phyloP scores from a whole-genome alignment of 2,797 vertebrate genomes.

The Urophycis tenuis region DNA sequence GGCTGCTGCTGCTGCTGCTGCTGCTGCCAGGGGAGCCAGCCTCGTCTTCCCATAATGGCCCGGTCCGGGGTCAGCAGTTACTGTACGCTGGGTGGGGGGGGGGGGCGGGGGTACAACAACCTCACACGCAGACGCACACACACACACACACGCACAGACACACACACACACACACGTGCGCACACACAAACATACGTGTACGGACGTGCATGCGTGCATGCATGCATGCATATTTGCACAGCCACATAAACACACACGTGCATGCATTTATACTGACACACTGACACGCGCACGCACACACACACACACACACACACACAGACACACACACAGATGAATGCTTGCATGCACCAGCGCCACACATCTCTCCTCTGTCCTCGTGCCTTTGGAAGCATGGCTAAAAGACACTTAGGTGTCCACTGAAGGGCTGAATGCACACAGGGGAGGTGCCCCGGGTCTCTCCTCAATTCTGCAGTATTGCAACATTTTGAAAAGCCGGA shows the following conservation, averaged over 20 bases:
- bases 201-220: neutral
- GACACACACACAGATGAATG: neutral
- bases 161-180: neutral
- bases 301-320: neutral
- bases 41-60: conserved; percentile 60
- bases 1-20: no score
- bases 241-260: no score
- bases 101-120: no score
- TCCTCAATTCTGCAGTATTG: conserved; percentile 49
- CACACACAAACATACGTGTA: neutral
- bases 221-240: no score
- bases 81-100: conserved; percentile 42
- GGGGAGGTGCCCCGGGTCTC: conserved; percentile 45
- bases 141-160: neutral
- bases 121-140: neutral
- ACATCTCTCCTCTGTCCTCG: conserved; percentile 51
- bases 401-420: conserved; percentile 50
- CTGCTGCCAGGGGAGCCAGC: conserved; percentile 61
- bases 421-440: conserved; percentile 54
- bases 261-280: neutral
- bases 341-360: neutral
- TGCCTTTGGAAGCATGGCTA: conserved; percentile 52
- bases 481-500: conserved; percentile 54
- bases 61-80: conserved; percentile 62
- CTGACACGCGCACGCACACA: neutral